Evolutionary conservation across 2,113 vertebrate species (phyloP), one percentile per base, ranked within the genome.

Genomic region (Picathartes gymnocephalus): DNA sequence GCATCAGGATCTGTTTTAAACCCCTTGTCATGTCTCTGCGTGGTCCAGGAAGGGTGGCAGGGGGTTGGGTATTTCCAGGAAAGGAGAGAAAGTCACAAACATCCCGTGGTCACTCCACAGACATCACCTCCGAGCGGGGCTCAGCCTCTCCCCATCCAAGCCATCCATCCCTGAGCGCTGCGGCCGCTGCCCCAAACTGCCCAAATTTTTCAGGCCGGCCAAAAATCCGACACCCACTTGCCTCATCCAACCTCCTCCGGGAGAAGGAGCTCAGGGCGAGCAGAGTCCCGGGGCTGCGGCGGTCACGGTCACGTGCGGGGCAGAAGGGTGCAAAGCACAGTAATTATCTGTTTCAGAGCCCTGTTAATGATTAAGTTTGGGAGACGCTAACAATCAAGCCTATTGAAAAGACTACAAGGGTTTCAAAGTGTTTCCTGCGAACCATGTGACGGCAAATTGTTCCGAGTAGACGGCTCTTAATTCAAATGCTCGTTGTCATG

Each of bases 401-500:
- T 40, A 94, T 83, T 96, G 97, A 97, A 97, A 94, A 72, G 93
- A 77, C 95, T 96, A 96, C 93, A 92, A 96, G 94, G 81, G 92
- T 97, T 97, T 96, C 90, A 91, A 93, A 96, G 96, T 92, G 94
- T 93, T 96, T 91, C 92, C 96, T 96, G 68, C 3, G 17, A 92
- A 48, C 94, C 95, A 93, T 39, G 69, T 96, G 97, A 96, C 7
- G 17, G 71, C 56, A 90, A 95, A 96, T 90, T 95, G 96, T 95
- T 93, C 68, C 7, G 79, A 92, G 95, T 61, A 96, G 90, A 74
- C 58, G 40, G 87, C 65, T 95, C 76, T 89, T 95, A 94, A 96
- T 96, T 96, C 94, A 97, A 95, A 97, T 96, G 70, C 70, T 90
- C 7, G 96, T 98, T 97, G 97, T 94, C 97, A 97, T 97, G 92